phyloP scores from a whole-genome alignment of 2,797 vertebrate genomes.

The Notolabrus celidotus region DNA sequence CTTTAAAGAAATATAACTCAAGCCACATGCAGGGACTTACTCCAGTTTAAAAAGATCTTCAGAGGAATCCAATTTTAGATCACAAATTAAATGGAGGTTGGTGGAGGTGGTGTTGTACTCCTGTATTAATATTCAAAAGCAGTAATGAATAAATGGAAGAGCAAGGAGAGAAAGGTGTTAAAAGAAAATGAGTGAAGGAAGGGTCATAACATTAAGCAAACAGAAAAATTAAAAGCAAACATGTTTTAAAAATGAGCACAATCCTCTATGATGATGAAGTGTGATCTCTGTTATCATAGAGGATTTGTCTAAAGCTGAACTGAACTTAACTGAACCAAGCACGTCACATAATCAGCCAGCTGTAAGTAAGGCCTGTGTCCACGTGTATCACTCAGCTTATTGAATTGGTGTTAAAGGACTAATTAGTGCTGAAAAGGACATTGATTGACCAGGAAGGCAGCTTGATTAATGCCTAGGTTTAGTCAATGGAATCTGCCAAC shows the following conservation, averaged over 20 bases:
- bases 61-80: conserved; percentile 10
- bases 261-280: conserved; percentile 3
- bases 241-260: background rate
- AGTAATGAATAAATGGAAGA: background rate
- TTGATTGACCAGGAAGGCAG: conserved; percentile 72
- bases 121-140: conserved; percentile 39
- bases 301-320: conserved; percentile 21
- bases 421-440: conserved; percentile 75
- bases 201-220: conserved; percentile 20
- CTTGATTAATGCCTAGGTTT: conserved; percentile 63
- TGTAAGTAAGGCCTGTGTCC: conserved; percentile 34
- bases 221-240: conserved; percentile 33
- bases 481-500: conserved; percentile 50
- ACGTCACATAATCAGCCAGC: conserved; percentile 45
- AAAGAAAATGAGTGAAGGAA: conserved; percentile 15
- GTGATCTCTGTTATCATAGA: conserved; percentile 1
- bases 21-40: conserved; percentile 4
- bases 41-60: background rate
- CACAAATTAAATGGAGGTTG: background rate
- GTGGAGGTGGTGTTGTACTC: too few species aligned
- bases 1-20: conserved; percentile 13
- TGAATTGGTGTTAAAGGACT: conserved; percentile 67
- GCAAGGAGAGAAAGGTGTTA: background rate
- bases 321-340: conserved; percentile 33
- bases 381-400: conserved; percentile 49